A percentile compares a stretch with the other conserved stretches of the same genome.
Evolutionary conservation across 2,113 vertebrate genomes (phyloP).

Genomic region (Jacana jacana): DNA sequence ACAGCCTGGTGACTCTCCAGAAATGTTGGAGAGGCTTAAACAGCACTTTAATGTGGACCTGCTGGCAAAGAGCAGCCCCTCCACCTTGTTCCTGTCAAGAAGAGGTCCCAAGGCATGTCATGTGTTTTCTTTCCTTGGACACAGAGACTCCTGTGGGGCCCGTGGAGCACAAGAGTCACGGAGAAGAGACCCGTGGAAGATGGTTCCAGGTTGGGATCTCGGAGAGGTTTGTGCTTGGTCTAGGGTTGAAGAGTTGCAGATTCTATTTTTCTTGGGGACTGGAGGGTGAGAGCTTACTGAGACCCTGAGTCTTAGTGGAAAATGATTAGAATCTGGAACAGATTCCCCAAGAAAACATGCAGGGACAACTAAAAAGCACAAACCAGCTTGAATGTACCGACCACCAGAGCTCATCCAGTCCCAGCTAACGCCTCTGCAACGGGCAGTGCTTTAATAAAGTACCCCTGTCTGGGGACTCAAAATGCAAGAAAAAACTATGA

Average conservation of each 20-base stretch:
- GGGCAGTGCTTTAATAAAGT: not conserved
- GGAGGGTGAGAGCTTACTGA: not conserved
- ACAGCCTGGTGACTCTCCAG: not conserved
- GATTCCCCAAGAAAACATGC: not conserved
- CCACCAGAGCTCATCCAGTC: not conserved
- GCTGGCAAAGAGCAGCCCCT: not conserved
- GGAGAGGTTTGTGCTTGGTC: not conserved
- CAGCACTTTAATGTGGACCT: not conserved
- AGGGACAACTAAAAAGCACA: not conserved
- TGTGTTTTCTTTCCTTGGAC: not conserved
- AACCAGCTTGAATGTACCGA: not conserved
- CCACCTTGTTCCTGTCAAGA: not conserved
- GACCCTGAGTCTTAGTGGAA: not conserved
- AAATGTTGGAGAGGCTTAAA: not conserved
- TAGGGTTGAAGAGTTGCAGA: not conserved
- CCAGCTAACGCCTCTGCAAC: not conserved
- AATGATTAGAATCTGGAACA: not conserved
- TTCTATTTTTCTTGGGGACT: not conserved
- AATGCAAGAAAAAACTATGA: not conserved
- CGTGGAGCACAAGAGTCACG: rapidly evolving
- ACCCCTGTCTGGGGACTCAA: not conserved
- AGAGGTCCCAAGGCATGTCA: not conserved
- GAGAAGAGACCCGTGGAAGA: not conserved
- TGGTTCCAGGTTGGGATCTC: not conserved
- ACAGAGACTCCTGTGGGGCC: not conserved